Evolutionary conservation across 2,888 invertebrate genomes (phyloP).

Genomic region (Hoplodrina blanda): DNA sequence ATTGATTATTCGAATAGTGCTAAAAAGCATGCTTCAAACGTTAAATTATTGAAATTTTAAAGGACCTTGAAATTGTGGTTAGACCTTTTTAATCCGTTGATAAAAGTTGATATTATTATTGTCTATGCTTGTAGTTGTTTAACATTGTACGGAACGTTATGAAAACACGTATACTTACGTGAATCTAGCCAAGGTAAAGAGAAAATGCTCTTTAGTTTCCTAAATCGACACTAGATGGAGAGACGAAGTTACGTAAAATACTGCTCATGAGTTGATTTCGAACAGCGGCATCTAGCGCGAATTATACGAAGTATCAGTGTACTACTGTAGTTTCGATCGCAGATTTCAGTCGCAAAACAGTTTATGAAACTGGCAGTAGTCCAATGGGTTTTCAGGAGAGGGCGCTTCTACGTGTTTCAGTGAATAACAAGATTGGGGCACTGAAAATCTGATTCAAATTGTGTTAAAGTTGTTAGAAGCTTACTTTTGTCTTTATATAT

Average conservation of each 20-base stretch:
- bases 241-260: not conserved
- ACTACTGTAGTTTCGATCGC: constrained; percentile 1
- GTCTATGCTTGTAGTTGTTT: not conserved
- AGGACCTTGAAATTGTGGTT: too few species aligned
- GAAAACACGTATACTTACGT: not conserved
- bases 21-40: too few species aligned
- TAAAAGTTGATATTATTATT: too few species aligned
- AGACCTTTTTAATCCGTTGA: too few species aligned
- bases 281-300: constrained; percentile 57
- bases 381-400: constrained; percentile 39
- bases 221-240: constrained; percentile 24
- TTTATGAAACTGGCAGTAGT: constrained; percentile 38
- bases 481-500: too few species aligned
- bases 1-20: too few species aligned
- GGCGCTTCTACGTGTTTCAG: constrained; percentile 39
- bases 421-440: not conserved
- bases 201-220: constrained; percentile 4
- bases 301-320: constrained; percentile 14
- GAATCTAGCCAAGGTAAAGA: not conserved
- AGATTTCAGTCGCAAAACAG: constrained; percentile 28
- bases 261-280: constrained; percentile 20
- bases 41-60: too few species aligned
- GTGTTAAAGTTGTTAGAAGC: not conserved
- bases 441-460: not conserved
- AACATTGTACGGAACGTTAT: not conserved